phyloP scores from a whole-genome alignment of 2,888 invertebrate species.

The Biston betularia region DNA sequence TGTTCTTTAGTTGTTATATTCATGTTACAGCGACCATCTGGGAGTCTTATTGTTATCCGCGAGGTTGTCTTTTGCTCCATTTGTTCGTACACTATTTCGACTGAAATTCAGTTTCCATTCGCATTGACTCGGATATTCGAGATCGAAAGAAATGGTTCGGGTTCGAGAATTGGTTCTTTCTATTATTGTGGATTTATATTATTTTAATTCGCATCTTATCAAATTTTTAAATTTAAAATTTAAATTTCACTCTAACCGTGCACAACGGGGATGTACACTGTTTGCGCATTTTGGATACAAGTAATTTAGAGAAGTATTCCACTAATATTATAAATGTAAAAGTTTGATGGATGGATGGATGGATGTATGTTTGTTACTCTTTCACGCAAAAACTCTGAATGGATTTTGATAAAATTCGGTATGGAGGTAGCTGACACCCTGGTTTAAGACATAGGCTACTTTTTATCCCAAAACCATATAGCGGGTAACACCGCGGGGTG shows the following conservation, averaged over 20 bases:
- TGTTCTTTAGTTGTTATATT: slow-evolving; percentile 85
- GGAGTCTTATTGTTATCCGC: slow-evolving; percentile 76
- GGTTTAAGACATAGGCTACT: too few relatives aligned
- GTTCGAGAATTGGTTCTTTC: slow-evolving; percentile 13
- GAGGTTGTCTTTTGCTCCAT: slow-evolving; percentile 69
- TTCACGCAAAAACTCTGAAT: too few relatives aligned
- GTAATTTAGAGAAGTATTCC: slow-evolving; percentile 20
- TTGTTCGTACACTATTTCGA: slow-evolving; percentile 51
- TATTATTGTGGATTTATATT: not conserved
- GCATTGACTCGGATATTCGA: slow-evolving; percentile 19
- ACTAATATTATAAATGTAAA: too few relatives aligned
- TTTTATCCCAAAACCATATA: too few relatives aligned
- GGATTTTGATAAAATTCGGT: too few relatives aligned
- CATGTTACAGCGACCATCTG: slow-evolving; percentile 76
- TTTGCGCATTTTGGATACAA: slow-evolving; percentile 20
- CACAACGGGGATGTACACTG: not conserved
- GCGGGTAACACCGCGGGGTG: too few relatives aligned
- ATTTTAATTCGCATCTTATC: slow-evolving; percentile 4
- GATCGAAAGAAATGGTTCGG: slow-evolving; percentile 15
- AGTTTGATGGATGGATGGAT: too few relatives aligned
- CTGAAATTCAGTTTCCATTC: slow-evolving; percentile 45
- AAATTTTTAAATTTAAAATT: too few relatives aligned
- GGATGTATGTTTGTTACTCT: too few relatives aligned
- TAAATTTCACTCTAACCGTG: too few relatives aligned
- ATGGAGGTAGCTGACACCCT: too few relatives aligned